A percentile compares a stretch with the other conserved stretches of the same genome.
These are phyloP conservation scores for Trichosurus vulpecula DNA, from an alignment of 2,797 vertebrate genomes.

Conservation along the genomic window DNA sequence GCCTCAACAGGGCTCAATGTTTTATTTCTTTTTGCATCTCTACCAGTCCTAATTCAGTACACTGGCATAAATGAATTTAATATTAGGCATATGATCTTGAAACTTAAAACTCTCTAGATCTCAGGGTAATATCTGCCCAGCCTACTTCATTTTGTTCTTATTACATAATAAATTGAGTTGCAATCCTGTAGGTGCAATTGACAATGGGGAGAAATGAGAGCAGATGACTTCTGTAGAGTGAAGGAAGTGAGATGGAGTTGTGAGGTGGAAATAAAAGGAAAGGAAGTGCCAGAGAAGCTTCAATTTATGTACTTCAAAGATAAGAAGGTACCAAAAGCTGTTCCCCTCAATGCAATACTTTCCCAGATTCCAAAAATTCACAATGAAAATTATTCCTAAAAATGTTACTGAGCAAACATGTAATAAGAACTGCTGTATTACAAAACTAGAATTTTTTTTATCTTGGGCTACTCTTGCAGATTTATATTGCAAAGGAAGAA, in stretches of 20 bases:
- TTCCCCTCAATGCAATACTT: neutral
- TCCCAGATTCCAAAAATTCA: slow-evolving; percentile 49
- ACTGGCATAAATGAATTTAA: neutral
- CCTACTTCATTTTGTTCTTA: neutral
- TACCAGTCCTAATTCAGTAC: neutral
- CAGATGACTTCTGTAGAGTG: neutral
- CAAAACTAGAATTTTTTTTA: neutral
- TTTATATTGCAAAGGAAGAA: slow-evolving; percentile 13
- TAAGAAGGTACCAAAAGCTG: neutral
- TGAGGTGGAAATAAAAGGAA: neutral
- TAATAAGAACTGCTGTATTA: slow-evolving; percentile 15
- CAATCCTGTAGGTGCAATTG: neutral
- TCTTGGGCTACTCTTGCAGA: neutral
- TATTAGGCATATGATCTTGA: neutral
- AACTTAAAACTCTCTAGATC: neutral
- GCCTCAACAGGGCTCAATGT: neutral
- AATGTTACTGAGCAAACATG: slow-evolving; percentile 43
- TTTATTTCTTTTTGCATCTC: neutral
- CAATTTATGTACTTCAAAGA: neutral
- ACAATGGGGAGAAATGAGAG: neutral
- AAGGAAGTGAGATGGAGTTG: neutral
- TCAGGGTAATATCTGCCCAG: neutral
- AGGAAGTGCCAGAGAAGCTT: neutral
- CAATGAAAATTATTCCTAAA: neutral
- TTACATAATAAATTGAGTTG: neutral